These are phyloP conservation scores for Cyrtodaria siliqua DNA, from an alignment of 2,888 invertebrate genomes.

Conservation along the genomic window DNA sequence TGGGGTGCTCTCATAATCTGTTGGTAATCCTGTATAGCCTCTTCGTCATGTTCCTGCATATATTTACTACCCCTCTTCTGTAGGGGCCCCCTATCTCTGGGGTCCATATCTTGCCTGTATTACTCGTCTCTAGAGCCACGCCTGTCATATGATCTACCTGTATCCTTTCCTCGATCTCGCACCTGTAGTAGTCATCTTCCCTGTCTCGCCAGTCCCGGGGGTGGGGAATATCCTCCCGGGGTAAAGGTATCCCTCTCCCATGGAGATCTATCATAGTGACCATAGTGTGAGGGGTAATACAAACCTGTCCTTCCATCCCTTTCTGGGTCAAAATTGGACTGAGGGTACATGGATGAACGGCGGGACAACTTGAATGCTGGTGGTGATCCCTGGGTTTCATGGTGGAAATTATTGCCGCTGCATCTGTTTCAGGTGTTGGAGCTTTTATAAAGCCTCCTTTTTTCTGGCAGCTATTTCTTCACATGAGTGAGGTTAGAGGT, in stretches of 20 bases:
- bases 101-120: slow-evolving; percentile 10
- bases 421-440: no score
- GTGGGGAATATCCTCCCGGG: slow-evolving; percentile 22
- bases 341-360: not conserved
- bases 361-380: slow-evolving; percentile 2
- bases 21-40: slow-evolving; percentile 29
- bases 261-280: slow-evolving; percentile 30
- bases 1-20: slow-evolving; percentile 44
- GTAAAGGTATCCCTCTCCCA: slow-evolving; percentile 12
- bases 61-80: slow-evolving; percentile 15
- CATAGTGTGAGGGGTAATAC: slow-evolving; percentile 27
- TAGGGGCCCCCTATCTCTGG: slow-evolving; percentile 21
- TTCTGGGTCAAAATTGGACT: not conserved
- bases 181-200: slow-evolving; percentile 41
- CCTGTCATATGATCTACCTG: slow-evolving; percentile 33
- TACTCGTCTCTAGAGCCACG: slow-evolving; percentile 25
- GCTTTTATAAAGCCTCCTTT: slow-evolving; percentile 55
- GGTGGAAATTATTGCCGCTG: no score
- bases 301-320: not conserved
- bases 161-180: slow-evolving; percentile 40
- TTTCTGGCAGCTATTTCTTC: slow-evolving; percentile 28
- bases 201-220: no score
- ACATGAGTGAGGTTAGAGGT: slow-evolving; percentile 31
- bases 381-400: not conserved
- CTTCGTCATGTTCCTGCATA: slow-evolving; percentile 33